phyloP scores from a whole-genome alignment of 2,888 invertebrate species.

The Rhabditoides inermis region DNA sequence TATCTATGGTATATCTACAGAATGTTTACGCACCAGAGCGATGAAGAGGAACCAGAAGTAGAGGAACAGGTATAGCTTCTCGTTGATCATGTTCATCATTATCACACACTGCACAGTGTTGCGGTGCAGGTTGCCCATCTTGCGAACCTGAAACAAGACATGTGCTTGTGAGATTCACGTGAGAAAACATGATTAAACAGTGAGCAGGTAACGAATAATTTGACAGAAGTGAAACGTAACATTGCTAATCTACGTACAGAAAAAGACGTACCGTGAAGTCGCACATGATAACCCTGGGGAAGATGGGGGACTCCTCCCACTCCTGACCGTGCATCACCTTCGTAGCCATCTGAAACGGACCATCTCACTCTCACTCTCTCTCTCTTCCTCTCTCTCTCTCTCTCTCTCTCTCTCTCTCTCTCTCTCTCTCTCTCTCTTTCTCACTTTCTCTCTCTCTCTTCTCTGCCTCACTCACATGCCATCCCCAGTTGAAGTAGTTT shows the following conservation, averaged over 20 bases:
- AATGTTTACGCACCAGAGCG: too few relatives aligned
- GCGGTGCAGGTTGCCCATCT: conserved; percentile 32
- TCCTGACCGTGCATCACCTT: conserved; percentile 28
- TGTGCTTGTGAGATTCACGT: neutral
- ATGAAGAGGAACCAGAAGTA: conserved; percentile 37
- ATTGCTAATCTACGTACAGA: neutral
- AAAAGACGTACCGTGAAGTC: conserved; percentile 30
- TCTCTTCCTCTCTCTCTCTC: neutral
- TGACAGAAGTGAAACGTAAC: neutral
- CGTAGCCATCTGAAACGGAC: conserved; percentile 13
- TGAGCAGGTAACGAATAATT: neutral
- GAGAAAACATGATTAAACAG: neutral
- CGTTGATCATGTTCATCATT: conserved; percentile 44
- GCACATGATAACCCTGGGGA: conserved; percentile 55
- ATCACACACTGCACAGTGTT: conserved; percentile 40
- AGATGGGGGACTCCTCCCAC: conserved; percentile 54
- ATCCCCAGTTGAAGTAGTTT: conserved; percentile 39
- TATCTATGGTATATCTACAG: too few relatives aligned
- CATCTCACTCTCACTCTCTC: too few relatives aligned
- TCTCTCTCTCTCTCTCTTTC: neutral
- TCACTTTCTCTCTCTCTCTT: too few relatives aligned
- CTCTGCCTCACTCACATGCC: conserved; percentile 3
- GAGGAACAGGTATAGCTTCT: conserved; percentile 38
- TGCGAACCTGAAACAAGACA: conserved; percentile 17
- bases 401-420: neutral